phyloP scores from a whole-genome alignment of 2,113 vertebrate genomes.

The Petrocephalus zakoni region DNA sequence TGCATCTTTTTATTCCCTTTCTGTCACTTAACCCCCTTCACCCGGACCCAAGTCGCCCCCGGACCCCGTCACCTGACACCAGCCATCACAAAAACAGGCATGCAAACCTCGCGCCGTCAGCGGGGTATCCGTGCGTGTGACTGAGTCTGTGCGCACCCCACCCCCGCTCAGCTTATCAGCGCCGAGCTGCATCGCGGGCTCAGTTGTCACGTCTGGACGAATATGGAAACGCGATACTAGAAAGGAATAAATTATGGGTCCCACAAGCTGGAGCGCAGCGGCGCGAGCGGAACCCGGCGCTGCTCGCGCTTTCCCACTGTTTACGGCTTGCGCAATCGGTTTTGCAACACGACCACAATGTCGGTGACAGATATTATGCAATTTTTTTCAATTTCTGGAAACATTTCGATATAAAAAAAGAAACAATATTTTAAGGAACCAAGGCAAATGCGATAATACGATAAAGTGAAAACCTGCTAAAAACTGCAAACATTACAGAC shows the following conservation, averaged over 20 bases:
- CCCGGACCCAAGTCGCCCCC: background rate
- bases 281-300: background rate
- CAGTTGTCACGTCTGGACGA: background rate
- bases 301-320: background rate
- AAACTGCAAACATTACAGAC: background rate
- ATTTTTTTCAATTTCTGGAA: background rate
- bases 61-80: background rate
- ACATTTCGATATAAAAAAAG: background rate
- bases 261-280: background rate
- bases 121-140: background rate
- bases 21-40: background rate
- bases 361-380: background rate
- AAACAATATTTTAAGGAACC: background rate
- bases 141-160: background rate
- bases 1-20: background rate
- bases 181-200: background rate
- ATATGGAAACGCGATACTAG: conserved; percentile 5
- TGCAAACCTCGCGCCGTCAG: background rate
- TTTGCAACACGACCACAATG: background rate
- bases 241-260: conserved; percentile 19
- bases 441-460: background rate
- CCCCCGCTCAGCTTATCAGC: background rate
- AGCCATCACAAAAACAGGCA: background rate
- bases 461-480: background rate
- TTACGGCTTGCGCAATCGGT: background rate